Conservation (phyloP, 2,113 vertebrate genomes). For the Geothlypis trichas region DNA sequence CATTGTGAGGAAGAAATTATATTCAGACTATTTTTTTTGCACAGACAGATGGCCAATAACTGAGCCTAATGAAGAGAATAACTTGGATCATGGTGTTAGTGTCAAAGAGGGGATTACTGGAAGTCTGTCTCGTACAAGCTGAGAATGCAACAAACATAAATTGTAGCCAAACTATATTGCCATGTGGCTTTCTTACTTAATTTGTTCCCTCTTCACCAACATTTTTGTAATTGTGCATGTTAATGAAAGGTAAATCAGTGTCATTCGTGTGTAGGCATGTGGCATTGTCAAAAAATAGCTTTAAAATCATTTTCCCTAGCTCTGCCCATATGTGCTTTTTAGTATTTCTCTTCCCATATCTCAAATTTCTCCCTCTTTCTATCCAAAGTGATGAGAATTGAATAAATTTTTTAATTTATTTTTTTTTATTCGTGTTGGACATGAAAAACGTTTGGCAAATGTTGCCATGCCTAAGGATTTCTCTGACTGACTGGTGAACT, state of each 20-base stretch:
- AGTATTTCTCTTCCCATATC: neutral
- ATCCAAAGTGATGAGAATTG: neutral
- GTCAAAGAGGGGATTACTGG: slow-evolving; percentile 35
- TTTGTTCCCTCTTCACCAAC: neutral
- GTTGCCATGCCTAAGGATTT: neutral
- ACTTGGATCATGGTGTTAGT: slow-evolving; percentile 40
- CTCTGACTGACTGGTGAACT: slow-evolving; percentile 21
- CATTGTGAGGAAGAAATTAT: slow-evolving; percentile 8
- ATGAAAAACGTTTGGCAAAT: neutral
- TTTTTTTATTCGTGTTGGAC: neutral
- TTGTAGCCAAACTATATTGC: neutral
- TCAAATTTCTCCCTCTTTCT: neutral
- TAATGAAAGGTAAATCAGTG: slow-evolving; percentile 5
- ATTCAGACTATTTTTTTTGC: slow-evolving; percentile 24
- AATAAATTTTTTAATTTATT: neutral
- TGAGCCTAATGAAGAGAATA: slow-evolving; percentile 40
- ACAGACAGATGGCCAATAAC: slow-evolving; percentile 39
- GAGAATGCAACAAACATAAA: slow-evolving; percentile 46
- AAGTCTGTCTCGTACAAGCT: slow-evolving; percentile 24
- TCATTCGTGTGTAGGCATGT: neutral
- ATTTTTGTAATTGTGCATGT: neutral
- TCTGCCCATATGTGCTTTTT: neutral
- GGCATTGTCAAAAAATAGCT: neutral
- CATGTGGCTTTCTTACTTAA: neutral
- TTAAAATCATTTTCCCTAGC: neutral